phyloP scores from a whole-genome alignment of 2,888 invertebrate genomes.

The Macrosoma leucophasiata region DNA sequence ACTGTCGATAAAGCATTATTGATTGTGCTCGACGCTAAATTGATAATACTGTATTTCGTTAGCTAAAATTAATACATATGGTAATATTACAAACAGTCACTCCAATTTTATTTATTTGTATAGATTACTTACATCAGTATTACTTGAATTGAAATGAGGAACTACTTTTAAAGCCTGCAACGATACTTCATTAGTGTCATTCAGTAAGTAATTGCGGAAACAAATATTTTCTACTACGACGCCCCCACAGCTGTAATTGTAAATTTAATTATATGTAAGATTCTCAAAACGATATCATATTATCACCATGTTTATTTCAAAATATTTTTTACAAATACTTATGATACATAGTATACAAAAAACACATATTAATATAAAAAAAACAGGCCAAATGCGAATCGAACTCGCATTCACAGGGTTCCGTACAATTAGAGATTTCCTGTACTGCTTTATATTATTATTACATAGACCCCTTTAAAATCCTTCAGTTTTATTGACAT shows the following conservation, averaged over 20 bases:
- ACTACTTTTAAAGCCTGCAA: conserved; percentile 33
- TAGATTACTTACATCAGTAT: conserved; percentile 31
- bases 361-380: not conserved
- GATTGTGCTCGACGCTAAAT: too few relatives aligned
- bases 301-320: not conserved
- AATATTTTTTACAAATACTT: not conserved
- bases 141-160: conserved; percentile 28
- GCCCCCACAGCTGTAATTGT: conserved; percentile 43
- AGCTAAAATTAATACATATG: too few relatives aligned
- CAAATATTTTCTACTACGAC: conserved; percentile 35
- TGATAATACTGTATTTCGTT: too few relatives aligned
- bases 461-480: too few relatives aligned
- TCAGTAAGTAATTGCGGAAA: conserved; percentile 28
- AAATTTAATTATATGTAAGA: not conserved
- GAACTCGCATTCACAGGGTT: too few relatives aligned
- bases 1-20: too few relatives aligned
- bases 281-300: too few relatives aligned
- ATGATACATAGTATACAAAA: not conserved
- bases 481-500: too few relatives aligned
- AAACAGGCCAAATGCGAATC: not conserved
- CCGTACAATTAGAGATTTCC: too few relatives aligned
- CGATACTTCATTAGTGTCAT: conserved; percentile 11
- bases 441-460: too few relatives aligned
- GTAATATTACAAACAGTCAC: too few relatives aligned
- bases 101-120: not conserved